A percentile compares a stretch with the other conserved stretches of the same genome.
Conservation (phyloP, 2,888 invertebrate species). For the Lepidochitona cinerea region DNA sequence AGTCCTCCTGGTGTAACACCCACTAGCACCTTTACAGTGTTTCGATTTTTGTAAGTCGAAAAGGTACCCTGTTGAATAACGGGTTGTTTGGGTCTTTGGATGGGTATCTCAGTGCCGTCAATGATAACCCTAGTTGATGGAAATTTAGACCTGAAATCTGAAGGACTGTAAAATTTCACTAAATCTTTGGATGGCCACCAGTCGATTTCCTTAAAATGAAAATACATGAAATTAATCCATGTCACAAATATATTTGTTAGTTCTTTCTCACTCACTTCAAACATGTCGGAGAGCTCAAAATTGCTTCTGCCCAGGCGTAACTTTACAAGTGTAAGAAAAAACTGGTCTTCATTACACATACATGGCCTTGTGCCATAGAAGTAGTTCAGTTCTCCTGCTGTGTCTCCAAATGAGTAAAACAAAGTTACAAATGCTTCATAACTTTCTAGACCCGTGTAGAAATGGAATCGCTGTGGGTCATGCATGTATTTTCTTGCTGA, state of each 20-base stretch:
- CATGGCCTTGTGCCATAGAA: neutral
- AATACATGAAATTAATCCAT: conserved; percentile 21
- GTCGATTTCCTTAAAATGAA: conserved; percentile 13
- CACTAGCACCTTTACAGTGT: conserved; percentile 24
- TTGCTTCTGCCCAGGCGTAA: neutral
- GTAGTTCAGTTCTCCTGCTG: neutral
- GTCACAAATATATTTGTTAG: conserved; percentile 15
- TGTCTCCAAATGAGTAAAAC: neutral
- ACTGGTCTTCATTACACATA: conserved; percentile 1
- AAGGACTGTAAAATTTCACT: conserved; percentile 7
- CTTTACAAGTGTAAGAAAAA: conserved; percentile 16
- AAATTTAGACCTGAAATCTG: conserved; percentile 16
- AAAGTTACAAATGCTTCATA: neutral
- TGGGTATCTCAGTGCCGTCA: conserved; percentile 16
- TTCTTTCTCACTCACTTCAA: conserved; percentile 1
- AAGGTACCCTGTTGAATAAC: conserved; percentile 23
- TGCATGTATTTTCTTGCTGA: neutral
- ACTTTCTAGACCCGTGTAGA: conserved; percentile 8
- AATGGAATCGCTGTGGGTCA: neutral
- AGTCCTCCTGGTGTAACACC: conserved; percentile 21
- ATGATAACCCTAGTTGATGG: conserved; percentile 17
- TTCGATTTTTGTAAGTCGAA: conserved; percentile 23
- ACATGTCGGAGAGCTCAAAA: neutral
- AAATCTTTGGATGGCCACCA: conserved; percentile 14
- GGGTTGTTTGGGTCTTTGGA: conserved; percentile 18